Conservation (phyloP, 2,113 vertebrate genomes). For the Tretioscincus oriximinensis region DNA sequence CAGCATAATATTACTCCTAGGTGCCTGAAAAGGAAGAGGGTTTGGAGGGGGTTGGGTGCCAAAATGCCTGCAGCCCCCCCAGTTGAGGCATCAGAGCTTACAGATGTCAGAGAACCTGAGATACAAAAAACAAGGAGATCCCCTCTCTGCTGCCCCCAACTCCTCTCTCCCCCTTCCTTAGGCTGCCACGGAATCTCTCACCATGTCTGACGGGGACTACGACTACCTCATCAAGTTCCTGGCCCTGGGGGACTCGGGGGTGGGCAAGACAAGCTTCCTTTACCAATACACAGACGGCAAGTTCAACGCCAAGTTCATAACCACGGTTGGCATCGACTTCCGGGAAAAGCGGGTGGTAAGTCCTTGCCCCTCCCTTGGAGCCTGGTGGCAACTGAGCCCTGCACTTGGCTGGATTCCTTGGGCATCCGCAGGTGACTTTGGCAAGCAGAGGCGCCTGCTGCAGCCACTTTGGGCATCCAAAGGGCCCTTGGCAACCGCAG, state of each 20-base stretch:
- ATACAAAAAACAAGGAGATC: background rate
- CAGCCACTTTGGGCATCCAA: too few species aligned
- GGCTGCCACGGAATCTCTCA: conserved; percentile 67
- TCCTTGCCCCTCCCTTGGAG: conserved; percentile 20
- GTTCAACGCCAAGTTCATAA: conserved; percentile 98
- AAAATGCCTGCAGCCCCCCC: background rate
- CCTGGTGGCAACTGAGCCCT: background rate
- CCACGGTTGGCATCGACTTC: conserved; percentile 97
- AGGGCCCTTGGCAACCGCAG: too few species aligned
- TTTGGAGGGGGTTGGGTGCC: background rate
- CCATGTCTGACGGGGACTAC: conserved; percentile 98
- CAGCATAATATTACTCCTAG: too few species aligned
- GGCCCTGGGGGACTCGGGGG: conserved; percentile 94
- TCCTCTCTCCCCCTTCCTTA: background rate
- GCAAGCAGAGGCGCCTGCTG: background rate
- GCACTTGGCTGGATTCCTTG: background rate
- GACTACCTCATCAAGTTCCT: conserved; percentile 99
- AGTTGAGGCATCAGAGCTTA: background rate
- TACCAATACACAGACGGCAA: conserved; percentile 97
- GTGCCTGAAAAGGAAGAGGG: too few species aligned
- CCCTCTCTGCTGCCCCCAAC: background rate
- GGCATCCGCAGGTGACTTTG: background rate
- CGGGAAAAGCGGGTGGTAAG: conserved; percentile 97
- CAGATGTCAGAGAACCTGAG: too few species aligned
- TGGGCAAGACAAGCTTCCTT: conserved; percentile 96